Percentiles rank a stretch among this genome's conserved stretches.
These are phyloP conservation scores for Macrotus californicus DNA, from an alignment of 2,113 vertebrate genomes.

Conservation along the genomic window DNA sequence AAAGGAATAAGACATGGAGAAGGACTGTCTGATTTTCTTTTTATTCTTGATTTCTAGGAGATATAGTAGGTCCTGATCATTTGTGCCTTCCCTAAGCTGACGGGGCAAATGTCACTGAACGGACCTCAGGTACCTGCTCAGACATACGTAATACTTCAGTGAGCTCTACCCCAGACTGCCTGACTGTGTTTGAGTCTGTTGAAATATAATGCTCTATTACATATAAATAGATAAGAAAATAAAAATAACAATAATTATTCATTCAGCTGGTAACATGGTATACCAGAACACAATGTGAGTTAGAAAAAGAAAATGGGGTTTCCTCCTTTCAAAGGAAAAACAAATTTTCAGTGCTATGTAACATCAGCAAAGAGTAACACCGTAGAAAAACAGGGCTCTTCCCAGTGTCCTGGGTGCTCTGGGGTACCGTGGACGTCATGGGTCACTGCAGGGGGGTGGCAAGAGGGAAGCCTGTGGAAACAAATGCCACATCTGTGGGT, in stretches of 20 bases:
- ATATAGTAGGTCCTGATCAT: background rate
- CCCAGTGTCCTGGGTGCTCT: background rate
- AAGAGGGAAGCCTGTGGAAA: background rate
- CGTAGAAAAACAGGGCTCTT: background rate
- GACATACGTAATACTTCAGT: fast-evolving
- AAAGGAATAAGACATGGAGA: background rate
- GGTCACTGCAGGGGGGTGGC: background rate
- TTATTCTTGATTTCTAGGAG: background rate
- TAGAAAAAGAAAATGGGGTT: background rate
- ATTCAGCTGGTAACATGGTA: background rate
- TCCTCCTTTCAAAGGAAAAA: background rate
- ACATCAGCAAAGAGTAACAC: background rate
- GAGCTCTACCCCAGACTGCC: background rate
- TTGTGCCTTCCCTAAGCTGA: background rate
- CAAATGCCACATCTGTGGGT: background rate
- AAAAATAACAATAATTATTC: background rate
- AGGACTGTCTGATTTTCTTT: background rate
- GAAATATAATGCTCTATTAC: background rate
- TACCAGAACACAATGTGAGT: background rate
- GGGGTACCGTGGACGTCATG: background rate
- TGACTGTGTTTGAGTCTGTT: background rate
- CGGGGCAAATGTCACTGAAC: background rate
- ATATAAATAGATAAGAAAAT: background rate
- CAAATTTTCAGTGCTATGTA: background rate
- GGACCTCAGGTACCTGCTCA: background rate